Conservation (phyloP, 2,797 vertebrate genomes). For the Tiaroga cobitis region DNA sequence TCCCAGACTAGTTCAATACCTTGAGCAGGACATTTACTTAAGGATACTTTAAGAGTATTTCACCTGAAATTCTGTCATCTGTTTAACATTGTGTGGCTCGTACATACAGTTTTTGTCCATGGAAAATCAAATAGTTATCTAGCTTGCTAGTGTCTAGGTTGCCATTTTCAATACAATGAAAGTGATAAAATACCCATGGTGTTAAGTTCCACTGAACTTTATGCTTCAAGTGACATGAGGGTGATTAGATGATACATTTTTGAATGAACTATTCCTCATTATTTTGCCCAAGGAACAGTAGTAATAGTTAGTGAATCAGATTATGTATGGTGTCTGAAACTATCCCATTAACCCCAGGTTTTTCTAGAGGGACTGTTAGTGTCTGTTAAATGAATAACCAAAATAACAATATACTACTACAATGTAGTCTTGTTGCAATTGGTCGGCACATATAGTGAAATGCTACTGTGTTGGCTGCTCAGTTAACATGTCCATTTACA, state of each 20-base stretch:
- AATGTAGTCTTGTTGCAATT: not conserved
- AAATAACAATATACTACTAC: not conserved
- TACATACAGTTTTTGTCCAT: not conserved
- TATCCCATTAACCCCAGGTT: not conserved
- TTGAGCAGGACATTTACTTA: not conserved
- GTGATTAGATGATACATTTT: not conserved
- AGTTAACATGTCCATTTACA: constrained; percentile 32
- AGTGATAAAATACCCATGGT: not conserved
- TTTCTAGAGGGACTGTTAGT: not conserved
- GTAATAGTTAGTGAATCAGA: not conserved
- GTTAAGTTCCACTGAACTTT: not conserved
- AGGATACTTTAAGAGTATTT: not conserved
- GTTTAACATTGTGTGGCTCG: not conserved
- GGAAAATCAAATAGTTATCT: not conserved
- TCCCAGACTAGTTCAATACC: not conserved
- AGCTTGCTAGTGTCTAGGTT: not conserved
- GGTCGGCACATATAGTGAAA: not conserved
- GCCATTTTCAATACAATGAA: not conserved
- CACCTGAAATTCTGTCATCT: not conserved
- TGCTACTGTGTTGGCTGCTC: constrained; percentile 28
- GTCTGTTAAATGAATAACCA: not conserved
- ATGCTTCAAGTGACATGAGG: not conserved
- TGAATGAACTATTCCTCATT: not conserved
- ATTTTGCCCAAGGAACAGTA: not conserved
- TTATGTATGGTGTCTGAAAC: not conserved